A percentile compares a stretch with the other conserved stretches of the same genome.
Conservation (phyloP, 2,113 vertebrate genomes). For the Gallinago jamesoni region DNA sequence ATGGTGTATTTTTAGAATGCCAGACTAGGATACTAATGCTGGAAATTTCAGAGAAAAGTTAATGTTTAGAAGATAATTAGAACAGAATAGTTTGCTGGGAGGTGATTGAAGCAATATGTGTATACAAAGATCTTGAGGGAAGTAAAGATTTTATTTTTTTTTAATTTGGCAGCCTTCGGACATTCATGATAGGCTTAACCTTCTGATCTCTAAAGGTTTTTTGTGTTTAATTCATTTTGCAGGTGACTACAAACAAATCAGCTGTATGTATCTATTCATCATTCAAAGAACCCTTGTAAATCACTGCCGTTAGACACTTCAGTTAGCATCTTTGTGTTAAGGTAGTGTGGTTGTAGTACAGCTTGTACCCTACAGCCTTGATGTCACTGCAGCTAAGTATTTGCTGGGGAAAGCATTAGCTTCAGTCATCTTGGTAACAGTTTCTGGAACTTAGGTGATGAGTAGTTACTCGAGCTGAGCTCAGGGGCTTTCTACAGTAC, state of each 20-base stretch:
- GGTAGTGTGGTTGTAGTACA: neutral
- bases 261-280: neutral
- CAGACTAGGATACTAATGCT: neutral
- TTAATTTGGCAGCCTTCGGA: neutral
- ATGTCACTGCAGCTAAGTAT: neutral
- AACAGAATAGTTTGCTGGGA: neutral
- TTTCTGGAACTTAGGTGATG: neutral
- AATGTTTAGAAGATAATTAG: neutral
- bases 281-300: neutral
- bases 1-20: neutral
- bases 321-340: neutral
- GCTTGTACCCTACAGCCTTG: neutral
- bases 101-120: neutral
- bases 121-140: neutral
- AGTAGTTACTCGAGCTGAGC: neutral
- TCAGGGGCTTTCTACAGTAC: neutral
- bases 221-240: neutral
- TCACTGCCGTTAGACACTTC: neutral
- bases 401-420: neutral
- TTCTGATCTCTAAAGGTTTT: slow-evolving; percentile 11
- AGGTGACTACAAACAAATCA: neutral
- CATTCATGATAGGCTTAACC: neutral
- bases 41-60: neutral
- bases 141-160: neutral
- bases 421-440: neutral